phyloP scores from a whole-genome alignment of 37 sponge, comb jelly and placozoan genomes.

The Eunapius fragilis region DNA sequence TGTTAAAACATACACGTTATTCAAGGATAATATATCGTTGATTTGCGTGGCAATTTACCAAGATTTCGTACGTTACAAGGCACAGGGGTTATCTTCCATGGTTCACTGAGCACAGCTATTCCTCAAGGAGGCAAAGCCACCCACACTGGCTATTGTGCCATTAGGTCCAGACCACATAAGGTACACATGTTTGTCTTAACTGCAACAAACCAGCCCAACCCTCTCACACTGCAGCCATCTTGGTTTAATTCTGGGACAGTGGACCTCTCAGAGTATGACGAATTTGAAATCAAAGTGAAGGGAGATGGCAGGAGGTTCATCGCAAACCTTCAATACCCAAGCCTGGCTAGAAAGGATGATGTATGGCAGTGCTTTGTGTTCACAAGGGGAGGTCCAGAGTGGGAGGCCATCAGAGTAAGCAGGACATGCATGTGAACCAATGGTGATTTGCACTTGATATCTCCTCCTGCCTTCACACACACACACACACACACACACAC shows the following conservation, averaged over 20 bases:
- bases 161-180: conserved; percentile 71
- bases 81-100: conserved; percentile 69
- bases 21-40: no score
- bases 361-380: conserved; percentile 86
- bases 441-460: no score
- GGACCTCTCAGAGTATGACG: conserved; percentile 85
- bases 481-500: not conserved
- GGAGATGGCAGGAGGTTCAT: conserved; percentile 89
- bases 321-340: conserved; percentile 54
- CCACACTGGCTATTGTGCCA: conserved; percentile 86
- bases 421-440: no score
- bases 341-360: conserved; percentile 70
- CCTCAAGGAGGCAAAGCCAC: conserved; percentile 25
- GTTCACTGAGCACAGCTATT: conserved; percentile 53
- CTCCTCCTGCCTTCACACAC: no score
- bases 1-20: no score
- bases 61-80: conserved; percentile 2
- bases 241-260: conserved; percentile 44
- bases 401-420: conserved; percentile 85
- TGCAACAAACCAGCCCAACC: not conserved
- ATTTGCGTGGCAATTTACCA: not conserved
- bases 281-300: conserved; percentile 73
- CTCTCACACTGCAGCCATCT: conserved; percentile 10
- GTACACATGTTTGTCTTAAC: conserved; percentile 15
- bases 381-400: conserved; percentile 92